Percentiles rank a stretch among this genome's conserved stretches.
These are phyloP conservation scores for Pheucticus melanocephalus DNA, from an alignment of 2,113 vertebrate genomes.

Conservation along the genomic window DNA sequence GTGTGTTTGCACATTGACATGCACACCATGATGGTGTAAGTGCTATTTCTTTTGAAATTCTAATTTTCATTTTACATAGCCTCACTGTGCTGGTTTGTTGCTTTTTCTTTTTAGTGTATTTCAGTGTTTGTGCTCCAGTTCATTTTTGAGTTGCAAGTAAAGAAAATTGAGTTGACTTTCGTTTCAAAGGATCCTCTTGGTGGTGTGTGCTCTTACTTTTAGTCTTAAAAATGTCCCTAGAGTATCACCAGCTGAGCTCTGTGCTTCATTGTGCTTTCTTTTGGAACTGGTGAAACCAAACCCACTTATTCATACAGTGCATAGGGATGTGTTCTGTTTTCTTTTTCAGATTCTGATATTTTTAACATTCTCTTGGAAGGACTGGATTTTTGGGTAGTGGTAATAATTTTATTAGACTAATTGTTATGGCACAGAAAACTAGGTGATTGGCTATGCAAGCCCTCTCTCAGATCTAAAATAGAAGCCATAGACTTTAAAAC, in stretches of 20 bases:
- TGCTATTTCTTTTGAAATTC: background rate
- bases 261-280: background rate
- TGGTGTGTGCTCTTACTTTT: background rate
- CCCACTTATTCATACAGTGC: background rate
- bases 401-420: background rate
- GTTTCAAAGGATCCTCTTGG: background rate
- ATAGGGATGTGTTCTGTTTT: background rate
- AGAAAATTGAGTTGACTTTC: conserved; percentile 2
- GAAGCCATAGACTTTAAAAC: background rate
- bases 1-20: background rate
- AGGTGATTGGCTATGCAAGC: background rate
- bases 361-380: background rate
- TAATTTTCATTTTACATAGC: background rate
- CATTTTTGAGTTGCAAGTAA: background rate
- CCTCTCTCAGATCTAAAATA: background rate
- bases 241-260: background rate
- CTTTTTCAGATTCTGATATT: background rate
- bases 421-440: background rate
- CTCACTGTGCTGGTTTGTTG: background rate
- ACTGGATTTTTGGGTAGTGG: background rate
- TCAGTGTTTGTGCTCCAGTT: background rate
- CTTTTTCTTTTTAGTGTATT: background rate
- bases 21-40: background rate
- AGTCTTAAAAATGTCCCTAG: background rate
- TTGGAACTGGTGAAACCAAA: background rate